phyloP scores from a whole-genome alignment of 2,113 vertebrate species.

The Vidua chalybeata region DNA sequence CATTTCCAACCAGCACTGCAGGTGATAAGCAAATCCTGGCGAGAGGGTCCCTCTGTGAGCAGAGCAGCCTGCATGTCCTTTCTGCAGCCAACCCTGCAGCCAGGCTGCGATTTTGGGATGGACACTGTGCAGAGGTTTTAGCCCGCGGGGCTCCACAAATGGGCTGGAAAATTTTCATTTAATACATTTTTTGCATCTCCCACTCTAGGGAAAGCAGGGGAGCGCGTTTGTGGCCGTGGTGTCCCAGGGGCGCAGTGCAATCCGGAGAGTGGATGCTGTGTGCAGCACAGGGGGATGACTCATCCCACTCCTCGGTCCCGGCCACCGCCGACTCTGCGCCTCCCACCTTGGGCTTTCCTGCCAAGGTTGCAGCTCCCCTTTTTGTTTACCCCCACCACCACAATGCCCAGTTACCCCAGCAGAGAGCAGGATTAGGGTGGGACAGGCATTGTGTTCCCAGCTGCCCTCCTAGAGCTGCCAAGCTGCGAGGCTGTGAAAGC shows the following conservation, averaged over 20 bases:
- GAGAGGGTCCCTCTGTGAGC: neutral
- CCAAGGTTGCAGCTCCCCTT: neutral
- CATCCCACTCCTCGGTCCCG: neutral
- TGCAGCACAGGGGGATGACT: conserved; percentile 15
- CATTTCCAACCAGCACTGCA: conserved; percentile 55
- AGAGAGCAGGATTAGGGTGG: neutral
- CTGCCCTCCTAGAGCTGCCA: neutral
- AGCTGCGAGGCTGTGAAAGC: neutral
- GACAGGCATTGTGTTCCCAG: neutral
- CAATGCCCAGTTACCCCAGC: neutral
- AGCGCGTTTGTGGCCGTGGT: neutral
- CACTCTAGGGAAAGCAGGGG: neutral
- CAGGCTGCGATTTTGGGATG: neutral
- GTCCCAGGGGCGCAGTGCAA: conserved; percentile 13
- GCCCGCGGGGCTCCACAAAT: neutral
- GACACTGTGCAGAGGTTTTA: neutral
- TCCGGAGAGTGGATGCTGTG: neutral
- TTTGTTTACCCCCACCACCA: neutral
- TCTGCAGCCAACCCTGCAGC: neutral
- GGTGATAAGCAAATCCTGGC: conserved; percentile 19
- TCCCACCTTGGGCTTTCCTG: neutral
- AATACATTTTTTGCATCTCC: neutral
- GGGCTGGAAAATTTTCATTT: conserved; percentile 44
- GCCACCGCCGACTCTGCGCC: neutral
- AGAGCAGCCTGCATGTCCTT: neutral